A percentile compares a stretch with the other conserved stretches of the same genome.
Conservation (phyloP, 2,888 invertebrate genomes). For the Anorthoa munda region DNA sequence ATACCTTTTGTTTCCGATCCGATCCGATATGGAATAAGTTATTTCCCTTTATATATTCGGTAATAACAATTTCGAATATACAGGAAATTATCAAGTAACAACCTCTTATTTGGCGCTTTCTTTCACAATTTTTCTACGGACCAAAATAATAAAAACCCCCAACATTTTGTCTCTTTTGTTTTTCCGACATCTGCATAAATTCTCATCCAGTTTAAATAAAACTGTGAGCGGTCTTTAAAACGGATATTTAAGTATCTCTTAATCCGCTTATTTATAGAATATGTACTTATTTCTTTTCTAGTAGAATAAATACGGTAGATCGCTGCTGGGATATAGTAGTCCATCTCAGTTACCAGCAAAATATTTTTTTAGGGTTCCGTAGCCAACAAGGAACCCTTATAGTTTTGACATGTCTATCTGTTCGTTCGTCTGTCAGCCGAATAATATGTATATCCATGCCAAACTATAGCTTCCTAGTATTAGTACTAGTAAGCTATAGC, state of each 20-base stretch:
- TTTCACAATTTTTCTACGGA: background rate
- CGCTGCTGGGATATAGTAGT: background rate
- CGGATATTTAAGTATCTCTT: background rate
- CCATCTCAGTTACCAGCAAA: background rate
- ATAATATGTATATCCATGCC: too few species aligned
- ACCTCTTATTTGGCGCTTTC: background rate
- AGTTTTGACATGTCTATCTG: too few species aligned
- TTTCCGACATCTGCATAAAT: constrained; percentile 16
- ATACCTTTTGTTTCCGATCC: constrained; percentile 10
- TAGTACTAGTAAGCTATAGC: too few species aligned
- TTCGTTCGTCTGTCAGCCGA: too few species aligned
- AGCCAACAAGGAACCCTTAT: too few species aligned
- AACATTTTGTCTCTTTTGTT: background rate
- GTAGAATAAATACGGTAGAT: background rate
- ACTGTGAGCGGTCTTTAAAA: background rate
- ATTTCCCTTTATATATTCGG: constrained; percentile 10
- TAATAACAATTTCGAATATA: constrained; percentile 22
- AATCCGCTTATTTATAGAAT: constrained; percentile 33
- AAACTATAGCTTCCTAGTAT: too few species aligned
- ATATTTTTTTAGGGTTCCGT: background rate
- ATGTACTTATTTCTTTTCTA: background rate
- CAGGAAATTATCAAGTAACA: constrained; percentile 10
- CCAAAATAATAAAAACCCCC: constrained; percentile 6
- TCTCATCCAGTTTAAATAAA: constrained; percentile 11
- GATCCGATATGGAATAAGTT: constrained; percentile 31